phyloP scores from a whole-genome alignment of 2,888 invertebrate genomes.

The Schizaphis graminum region DNA sequence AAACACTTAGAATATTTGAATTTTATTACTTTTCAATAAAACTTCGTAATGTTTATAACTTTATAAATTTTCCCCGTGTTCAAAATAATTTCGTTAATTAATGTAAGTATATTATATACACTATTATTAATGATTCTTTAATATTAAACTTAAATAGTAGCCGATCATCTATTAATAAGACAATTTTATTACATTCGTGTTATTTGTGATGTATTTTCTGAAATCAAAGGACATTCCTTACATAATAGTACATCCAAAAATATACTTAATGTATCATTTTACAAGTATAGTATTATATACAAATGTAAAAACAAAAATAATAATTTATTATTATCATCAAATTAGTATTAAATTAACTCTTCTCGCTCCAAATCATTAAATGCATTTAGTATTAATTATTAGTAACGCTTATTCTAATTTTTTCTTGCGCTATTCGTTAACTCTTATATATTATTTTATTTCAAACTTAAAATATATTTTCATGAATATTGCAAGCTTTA shows the following conservation, averaged over 20 bases:
- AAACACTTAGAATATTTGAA: background rate
- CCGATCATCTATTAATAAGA: background rate
- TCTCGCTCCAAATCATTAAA: background rate
- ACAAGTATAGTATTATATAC: background rate
- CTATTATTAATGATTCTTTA: background rate
- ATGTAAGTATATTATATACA: background rate
- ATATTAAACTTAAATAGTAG: background rate
- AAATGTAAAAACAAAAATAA: background rate
- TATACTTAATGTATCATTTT: background rate
- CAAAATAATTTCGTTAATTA: background rate
- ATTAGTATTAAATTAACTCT: background rate
- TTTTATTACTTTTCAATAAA: background rate
- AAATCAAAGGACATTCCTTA: background rate
- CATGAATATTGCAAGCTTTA: background rate
- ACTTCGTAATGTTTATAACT: background rate
- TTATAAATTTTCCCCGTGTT: background rate
- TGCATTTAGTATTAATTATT: too few relatives aligned
- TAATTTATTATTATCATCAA: background rate
- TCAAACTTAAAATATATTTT: background rate
- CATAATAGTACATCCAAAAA: background rate
- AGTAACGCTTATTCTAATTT: background rate
- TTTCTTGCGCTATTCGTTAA: background rate
- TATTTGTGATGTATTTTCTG: constrained; percentile 1
- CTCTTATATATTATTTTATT: background rate
- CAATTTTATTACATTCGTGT: background rate